Base-by-base conservation (phyloP, 37 sponge, comb jelly and placozoan genomes). In the Crambe crambe region DNA sequence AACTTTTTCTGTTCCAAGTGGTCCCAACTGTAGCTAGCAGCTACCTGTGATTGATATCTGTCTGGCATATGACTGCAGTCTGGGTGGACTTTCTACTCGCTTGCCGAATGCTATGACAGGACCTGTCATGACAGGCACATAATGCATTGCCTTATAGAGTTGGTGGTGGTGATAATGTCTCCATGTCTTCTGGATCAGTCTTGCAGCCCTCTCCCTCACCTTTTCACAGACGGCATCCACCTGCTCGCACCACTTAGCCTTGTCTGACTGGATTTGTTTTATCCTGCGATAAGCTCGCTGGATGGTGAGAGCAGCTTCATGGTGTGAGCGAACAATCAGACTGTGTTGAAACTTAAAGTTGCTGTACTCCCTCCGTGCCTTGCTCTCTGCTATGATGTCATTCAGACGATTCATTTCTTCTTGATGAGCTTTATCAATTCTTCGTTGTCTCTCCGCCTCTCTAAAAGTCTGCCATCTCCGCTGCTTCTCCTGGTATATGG, bases 11-110 rank as follows among this genome's bases (percentile, higher is more conserved):
- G n/a, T n/a, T n/a, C n/a, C n/a, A n/a, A n/a, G n/a, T n/a, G n/a
- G n/a, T n/a, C n/a, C n/a, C n/a, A n/a, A n/a, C n/a, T n/a, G n/a
- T 47, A 47, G 51, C 51, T 47, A 12, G 51, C 51, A 47, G 51
- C 51, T 47, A 89, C 89, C 85, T 84, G 89, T 83, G 69, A 83
- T 83, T 12, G 79, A 72, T 44, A 77, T 89, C 26, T 34, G 36
- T 66, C 76, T 73, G 37, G 73, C 47, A 38, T 89, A 89, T 23
- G 86, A 80, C 15, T 37, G 83, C 2, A 72, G 36, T 35, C 37
- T 20, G 38, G 20, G 8, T 27, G 38, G 21, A 27, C 27, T 37
- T 9, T 6, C 72, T 20, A 42, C 64, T 6, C 63, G 29, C 23
- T 12, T 41, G 56, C 67, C 34, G 2, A 79, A 17, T 5, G 39